Percentiles rank a stretch among this genome's conserved stretches.
phyloP scores from a whole-genome alignment of 2,797 vertebrate genomes.

The Percopsis omiscomaycus region DNA sequence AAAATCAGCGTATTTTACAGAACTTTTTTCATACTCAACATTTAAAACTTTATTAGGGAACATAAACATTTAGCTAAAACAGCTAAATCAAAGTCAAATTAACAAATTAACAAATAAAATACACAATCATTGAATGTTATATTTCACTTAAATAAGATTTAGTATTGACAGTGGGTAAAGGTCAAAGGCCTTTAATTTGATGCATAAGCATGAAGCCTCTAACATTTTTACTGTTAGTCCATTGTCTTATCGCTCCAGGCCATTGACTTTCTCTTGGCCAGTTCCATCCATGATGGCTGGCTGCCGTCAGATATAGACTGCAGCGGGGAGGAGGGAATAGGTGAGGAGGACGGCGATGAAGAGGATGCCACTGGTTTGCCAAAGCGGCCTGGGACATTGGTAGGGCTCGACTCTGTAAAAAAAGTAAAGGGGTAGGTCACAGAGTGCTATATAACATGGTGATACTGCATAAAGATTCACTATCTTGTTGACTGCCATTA shows the following conservation, averaged over 20 bases:
- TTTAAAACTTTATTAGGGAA: conserved; percentile 42
- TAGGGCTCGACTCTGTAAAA: conserved; percentile 61
- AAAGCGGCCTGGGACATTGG: conserved; percentile 46
- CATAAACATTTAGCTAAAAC: conserved; percentile 30
- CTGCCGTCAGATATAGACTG: conserved; percentile 65
- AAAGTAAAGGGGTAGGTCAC: background rate
- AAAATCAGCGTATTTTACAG: background rate
- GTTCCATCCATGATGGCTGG: conserved; percentile 95
- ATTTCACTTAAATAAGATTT: conserved; percentile 5
- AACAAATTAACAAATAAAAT: conserved; percentile 37
- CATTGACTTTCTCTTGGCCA: conserved; percentile 97
- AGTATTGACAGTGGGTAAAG: conserved; percentile 6
- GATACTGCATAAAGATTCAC: background rate
- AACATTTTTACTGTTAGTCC: conserved; percentile 63
- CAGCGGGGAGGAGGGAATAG: conserved; percentile 55
- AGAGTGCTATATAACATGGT: conserved; percentile 7
- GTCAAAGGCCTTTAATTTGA: no score
- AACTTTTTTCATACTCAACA: background rate
- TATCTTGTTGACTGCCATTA: background rate
- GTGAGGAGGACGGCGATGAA: conserved; percentile 52
- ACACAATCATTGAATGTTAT: conserved; percentile 34
- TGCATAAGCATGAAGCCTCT: background rate
- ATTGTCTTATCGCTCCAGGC: conserved; percentile 95
- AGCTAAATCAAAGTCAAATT: conserved; percentile 37
- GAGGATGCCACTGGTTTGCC: conserved; percentile 60